Evolutionary conservation across 1,140 invertebrate genomes (phyloP), one percentile per base, ranked within the genome.

Genomic region (Calliphora vicina): DNA sequence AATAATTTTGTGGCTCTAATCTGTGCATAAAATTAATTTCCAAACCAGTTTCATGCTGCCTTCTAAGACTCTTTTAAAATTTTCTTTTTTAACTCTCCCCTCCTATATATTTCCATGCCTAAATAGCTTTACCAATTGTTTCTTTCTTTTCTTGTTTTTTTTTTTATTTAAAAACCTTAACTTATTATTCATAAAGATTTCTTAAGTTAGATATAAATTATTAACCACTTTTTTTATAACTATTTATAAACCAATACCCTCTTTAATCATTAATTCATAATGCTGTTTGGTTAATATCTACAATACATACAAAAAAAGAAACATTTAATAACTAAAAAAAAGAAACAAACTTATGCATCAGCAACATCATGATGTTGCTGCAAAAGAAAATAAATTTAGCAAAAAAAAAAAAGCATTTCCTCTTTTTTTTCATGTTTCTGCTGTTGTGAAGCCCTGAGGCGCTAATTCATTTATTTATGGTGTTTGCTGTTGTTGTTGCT

Each of bases 391-490:
- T 3, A 50, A 50, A 50, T 15, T 17, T 1, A 50, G 12, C 12
- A 67, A 67, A 67, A 23, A 10, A 67, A 67, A 67, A 67, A 67
- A 67, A 23, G n/a, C 61, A 67, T 67, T 67, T 67, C 61, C 61
- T 67, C 6, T 67, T 67, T 67, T 23, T 25, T 67, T 23, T 1
- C 17, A 13, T 20, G n/a, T 67, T 67, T 25, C 20, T 67, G 17
- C 23, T 23, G 20, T 12, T 25, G 61, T 25, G n/a, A 23, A 23
- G 61, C n/a, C 61, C n/a, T 67, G 6, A 23, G 61, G 61, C 61
- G 61, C 61, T 67, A 67, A 67, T 67, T 67, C 61, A 67, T 67
- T 67, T 67, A 67, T 67, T 67, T 67, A 67, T 67, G 50, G n/a
- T 57, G 50, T 57, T 57, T 50, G 1, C 2, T 15, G 45, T 57